Evolutionary conservation across 2,113 vertebrate genomes (phyloP), one percentile per base, ranked within the genome.

Genomic region (Crypturellus undulatus): DNA sequence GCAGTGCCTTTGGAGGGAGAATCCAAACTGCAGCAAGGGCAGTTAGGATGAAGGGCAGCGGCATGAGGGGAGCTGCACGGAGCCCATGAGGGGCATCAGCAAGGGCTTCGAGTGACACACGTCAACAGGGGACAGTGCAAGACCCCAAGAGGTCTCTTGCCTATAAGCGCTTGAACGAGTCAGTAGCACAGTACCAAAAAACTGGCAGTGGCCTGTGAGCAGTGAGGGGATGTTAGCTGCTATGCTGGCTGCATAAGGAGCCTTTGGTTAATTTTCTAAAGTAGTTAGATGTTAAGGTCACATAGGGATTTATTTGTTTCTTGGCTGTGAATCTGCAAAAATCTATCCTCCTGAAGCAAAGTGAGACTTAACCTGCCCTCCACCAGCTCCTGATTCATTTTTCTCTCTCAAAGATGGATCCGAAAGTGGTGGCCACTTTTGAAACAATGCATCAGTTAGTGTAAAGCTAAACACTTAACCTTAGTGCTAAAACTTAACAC

Each of bases 21-120:
- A 19, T 68, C 45, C 10, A 51, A 2, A 0, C 8, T 16, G 0
- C 1, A 36, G 20, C 12, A 38, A 72, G 12, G 7, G 10, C 8
- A 58, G 12, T 6, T 42, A 20, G 42, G 24, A 69, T 1, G 2
- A 49, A 79, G 45, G 40, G 38, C 0, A 1, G 34, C 52, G 28
- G 45, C 40, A 28, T 12, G 34, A n/a, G 47, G 17, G 15, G 22
- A 69, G 51, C 12, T 9, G 11, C 6, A 5, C 0, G 0, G 63
- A 64, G 70, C 43, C 52, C 28, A 5, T 32, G 40, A 9, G 3
- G 4, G 2, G 10, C n/a, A 22, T 60, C 38, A 25, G 12, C 1
- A 16, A 26, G 25, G 51, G n/a, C 26, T n/a, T 54, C 17, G 38
- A 54, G 51, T 9, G 49, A 59, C 0, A 1, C 32, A 40, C 12